These are phyloP conservation scores for Oryctes rhinoceros DNA, from an alignment of 1,140 invertebrate genomes.

Conservation along the genomic window DNA sequence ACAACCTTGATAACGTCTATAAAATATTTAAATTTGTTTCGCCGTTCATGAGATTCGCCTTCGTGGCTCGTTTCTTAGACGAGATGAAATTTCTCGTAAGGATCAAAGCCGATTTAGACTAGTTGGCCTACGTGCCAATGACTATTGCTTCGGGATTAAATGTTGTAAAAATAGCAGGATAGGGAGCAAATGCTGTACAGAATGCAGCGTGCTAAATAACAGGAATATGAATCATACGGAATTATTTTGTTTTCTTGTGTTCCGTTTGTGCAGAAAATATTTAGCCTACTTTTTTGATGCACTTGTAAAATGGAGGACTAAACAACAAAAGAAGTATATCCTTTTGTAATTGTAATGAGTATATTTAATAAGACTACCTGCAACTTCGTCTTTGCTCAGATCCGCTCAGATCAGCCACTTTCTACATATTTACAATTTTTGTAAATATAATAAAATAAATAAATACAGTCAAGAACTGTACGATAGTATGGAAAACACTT, in stretches of 20 bases:
- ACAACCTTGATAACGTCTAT: neutral
- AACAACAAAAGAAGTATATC: too few species aligned
- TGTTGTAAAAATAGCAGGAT: neutral
- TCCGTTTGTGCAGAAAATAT: neutral
- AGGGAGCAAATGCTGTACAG: neutral
- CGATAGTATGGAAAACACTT: too few species aligned
- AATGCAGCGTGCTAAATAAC: slow-evolving; percentile 6
- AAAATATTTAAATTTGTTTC: neutral
- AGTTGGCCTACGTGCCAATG: neutral
- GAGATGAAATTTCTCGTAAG: neutral
- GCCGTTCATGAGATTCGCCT: neutral
- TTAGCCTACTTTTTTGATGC: neutral
- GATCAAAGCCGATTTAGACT: neutral
- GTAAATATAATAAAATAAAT: too few species aligned
- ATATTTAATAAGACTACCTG: too few species aligned
- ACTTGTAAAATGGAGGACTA: too few species aligned
- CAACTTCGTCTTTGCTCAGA: too few species aligned
- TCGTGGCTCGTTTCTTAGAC: neutral
- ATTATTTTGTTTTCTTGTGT: neutral
- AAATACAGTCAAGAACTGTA: too few species aligned
- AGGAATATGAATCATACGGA: neutral
- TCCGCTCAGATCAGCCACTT: too few species aligned
- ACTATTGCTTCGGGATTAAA: neutral
- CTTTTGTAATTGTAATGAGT: too few species aligned
- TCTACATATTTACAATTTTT: too few species aligned